Percentiles rank a stretch among this genome's conserved stretches.
These are phyloP conservation scores for Endomychus coccineus DNA, from an alignment of 2,888 invertebrate genomes.

Conservation along the genomic window DNA sequence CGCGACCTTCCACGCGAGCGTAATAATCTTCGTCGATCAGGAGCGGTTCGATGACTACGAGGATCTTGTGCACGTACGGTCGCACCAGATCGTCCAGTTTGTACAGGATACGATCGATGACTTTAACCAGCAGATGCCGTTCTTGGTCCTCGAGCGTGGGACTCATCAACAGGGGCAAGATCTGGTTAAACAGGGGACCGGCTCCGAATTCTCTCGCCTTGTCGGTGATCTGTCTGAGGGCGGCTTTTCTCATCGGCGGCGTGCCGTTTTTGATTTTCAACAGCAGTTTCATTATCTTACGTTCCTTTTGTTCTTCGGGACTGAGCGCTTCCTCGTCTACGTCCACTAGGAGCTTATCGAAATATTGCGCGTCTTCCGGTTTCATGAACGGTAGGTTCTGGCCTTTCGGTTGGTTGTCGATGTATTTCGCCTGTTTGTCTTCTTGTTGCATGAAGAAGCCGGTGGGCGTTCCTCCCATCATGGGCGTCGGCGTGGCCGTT, in stretches of 20 bases:
- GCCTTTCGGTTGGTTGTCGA: slow-evolving; percentile 96
- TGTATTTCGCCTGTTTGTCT: slow-evolving; percentile 76
- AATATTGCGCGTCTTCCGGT: slow-evolving; percentile 99
- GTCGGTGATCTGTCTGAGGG: slow-evolving; percentile 94
- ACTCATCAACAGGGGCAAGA: slow-evolving; percentile 97
- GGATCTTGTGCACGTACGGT: slow-evolving; percentile 98
- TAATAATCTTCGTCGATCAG: slow-evolving; percentile 99
- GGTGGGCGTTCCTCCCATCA: slow-evolving; percentile 75
- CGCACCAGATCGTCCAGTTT: slow-evolving; percentile 97
- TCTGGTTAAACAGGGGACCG: slow-evolving; percentile 98
- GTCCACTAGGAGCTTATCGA: slow-evolving; percentile 95
- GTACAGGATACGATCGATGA: slow-evolving; percentile 96
- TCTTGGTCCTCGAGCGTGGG: slow-evolving; percentile 99
- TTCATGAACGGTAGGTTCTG: slow-evolving; percentile 97
- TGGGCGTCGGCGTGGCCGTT: slow-evolving; percentile 96
- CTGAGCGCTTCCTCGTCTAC: slow-evolving; percentile 94
- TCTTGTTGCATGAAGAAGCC: slow-evolving; percentile 94
- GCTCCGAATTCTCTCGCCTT: slow-evolving; percentile 98
- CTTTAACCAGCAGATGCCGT: slow-evolving; percentile 95
- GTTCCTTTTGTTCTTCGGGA: slow-evolving; percentile 95
- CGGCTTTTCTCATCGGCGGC: slow-evolving; percentile 98
- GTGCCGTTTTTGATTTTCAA: slow-evolving; percentile 98
- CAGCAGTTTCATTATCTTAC: slow-evolving; percentile 97
- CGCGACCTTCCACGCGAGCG: slow-evolving; percentile 97
- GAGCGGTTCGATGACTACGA: slow-evolving; percentile 97